These are phyloP conservation scores for Pseudomyrmex pallidus DNA, from an alignment of 1,140 invertebrate genomes.

Conservation along the genomic window DNA sequence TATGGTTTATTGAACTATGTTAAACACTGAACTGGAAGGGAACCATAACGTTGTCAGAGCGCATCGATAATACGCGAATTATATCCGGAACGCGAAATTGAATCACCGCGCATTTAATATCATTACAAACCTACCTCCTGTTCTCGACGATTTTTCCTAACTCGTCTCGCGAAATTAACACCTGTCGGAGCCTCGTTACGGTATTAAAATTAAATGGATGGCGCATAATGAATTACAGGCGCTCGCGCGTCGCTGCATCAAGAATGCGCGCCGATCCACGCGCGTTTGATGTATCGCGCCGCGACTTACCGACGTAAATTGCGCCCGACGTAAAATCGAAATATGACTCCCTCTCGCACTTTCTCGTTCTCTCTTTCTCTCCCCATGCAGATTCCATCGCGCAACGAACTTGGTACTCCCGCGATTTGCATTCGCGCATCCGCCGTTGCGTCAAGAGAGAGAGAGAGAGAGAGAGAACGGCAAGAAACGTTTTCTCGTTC, in stretches of 20 bases:
- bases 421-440: constrained; percentile 54
- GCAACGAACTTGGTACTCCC: constrained; percentile 32
- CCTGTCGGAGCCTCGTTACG: constrained; percentile 28
- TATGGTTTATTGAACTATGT: constrained; percentile 17
- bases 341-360: constrained; percentile 13
- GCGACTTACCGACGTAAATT: constrained; percentile 53
- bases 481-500: constrained; percentile 46
- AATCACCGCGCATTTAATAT: constrained; percentile 12
- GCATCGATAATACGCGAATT: constrained; percentile 22
- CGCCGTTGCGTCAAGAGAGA: background rate
- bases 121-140: background rate
- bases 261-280: constrained; percentile 12
- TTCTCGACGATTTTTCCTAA: constrained; percentile 24
- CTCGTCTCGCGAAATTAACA: constrained; percentile 26
- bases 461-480: background rate
- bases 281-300: constrained; percentile 40
- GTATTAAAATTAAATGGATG: constrained; percentile 54
- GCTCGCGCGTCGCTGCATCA: constrained; percentile 17
- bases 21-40: constrained; percentile 30
- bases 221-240: constrained; percentile 43
- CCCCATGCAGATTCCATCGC: constrained; percentile 20
- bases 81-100: constrained; percentile 16
- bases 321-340: constrained; percentile 50
- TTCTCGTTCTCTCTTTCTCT: background rate
- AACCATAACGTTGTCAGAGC: constrained; percentile 36